Conservation (phyloP, 2,113 vertebrate species). For the Tragelaphus strepsiceros region DNA sequence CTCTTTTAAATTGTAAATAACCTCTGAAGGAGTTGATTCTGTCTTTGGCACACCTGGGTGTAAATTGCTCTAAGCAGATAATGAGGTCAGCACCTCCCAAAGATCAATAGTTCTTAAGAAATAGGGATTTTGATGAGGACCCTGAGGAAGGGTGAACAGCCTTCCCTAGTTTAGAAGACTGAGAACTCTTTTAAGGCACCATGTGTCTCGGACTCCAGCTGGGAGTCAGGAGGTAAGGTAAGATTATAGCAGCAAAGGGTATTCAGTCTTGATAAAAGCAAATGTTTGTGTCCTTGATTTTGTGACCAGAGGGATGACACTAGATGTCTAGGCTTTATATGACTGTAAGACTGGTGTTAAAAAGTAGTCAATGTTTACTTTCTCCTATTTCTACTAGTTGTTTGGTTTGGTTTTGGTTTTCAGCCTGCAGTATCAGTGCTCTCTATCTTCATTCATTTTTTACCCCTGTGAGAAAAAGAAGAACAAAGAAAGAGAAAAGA, state of each 20-base stretch:
- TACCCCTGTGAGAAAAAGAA: background rate
- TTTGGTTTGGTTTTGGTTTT: background rate
- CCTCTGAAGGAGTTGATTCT: background rate
- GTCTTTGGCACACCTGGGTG: background rate
- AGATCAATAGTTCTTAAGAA: conserved; percentile 45
- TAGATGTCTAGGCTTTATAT: background rate
- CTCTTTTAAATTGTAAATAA: conserved; percentile 45
- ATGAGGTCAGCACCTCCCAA: background rate
- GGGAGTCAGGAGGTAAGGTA: background rate
- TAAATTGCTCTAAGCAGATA: conserved; percentile 46
- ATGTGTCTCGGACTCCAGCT: background rate
- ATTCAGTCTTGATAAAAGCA: background rate
- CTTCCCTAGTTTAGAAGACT: background rate
- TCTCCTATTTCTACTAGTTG: background rate
- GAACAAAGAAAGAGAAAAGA: background rate
- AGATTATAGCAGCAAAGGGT: background rate
- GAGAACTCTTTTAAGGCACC: background rate
- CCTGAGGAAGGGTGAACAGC: background rate
- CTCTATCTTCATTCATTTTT: background rate
- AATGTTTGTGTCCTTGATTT: background rate
- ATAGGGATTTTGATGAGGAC: conserved; percentile 13
- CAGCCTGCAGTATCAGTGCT: background rate
- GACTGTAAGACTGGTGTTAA: background rate
- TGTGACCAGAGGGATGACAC: background rate
- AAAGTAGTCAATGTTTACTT: background rate